Evolutionary conservation across 2,888 invertebrate genomes (phyloP).

Genomic region (Metellina segmentata): DNA sequence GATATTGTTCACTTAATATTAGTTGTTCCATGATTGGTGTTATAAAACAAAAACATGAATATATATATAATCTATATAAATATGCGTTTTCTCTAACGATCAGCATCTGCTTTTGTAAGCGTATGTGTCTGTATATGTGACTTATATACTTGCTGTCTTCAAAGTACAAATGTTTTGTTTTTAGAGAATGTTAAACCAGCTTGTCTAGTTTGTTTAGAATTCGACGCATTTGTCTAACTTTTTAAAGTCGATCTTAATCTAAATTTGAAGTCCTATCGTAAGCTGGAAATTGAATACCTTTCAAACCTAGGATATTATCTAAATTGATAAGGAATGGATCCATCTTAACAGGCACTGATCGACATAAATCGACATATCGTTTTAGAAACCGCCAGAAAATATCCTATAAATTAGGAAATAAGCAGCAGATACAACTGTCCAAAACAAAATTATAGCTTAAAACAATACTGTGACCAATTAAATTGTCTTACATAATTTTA

Average conservation of each 20-base stretch:
- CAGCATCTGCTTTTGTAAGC: slow-evolving; percentile 55
- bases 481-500: too few relatives aligned
- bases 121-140: slow-evolving; percentile 32
- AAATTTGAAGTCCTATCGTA: not conserved
- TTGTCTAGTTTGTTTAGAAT: not conserved
- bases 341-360: too few relatives aligned
- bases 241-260: not conserved
- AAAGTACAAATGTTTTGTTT: slow-evolving; percentile 64
- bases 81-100: not conserved
- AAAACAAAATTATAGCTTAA: too few relatives aligned
- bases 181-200: not conserved
- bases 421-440: too few relatives aligned
- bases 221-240: slow-evolving; percentile 24
- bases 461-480: too few relatives aligned
- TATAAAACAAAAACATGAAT: not conserved
- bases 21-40: slow-evolving; percentile 27
- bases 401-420: too few relatives aligned
- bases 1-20: slow-evolving; percentile 38
- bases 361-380: too few relatives aligned
- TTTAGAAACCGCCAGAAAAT: too few relatives aligned
- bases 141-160: slow-evolving; percentile 48
- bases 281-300: too few relatives aligned
- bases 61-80: not conserved
- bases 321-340: too few relatives aligned
- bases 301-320: too few relatives aligned